Conservation (phyloP, 2,113 vertebrate species). For the Rostratula benghalensis region DNA sequence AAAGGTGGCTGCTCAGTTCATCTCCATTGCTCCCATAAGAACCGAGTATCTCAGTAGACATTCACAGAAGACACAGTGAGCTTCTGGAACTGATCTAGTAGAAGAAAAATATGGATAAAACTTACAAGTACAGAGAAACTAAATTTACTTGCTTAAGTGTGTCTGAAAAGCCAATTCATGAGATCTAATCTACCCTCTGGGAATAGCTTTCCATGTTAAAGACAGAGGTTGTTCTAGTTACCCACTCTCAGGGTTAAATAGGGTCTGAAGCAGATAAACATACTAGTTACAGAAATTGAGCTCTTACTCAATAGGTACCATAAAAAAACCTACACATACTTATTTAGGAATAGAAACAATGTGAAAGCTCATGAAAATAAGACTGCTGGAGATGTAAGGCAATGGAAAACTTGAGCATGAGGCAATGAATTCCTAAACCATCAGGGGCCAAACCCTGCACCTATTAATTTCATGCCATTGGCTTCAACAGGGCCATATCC, state of each 20-base stretch:
- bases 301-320: not conserved
- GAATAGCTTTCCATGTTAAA: not conserved
- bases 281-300: not conserved
- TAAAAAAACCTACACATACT: not conserved
- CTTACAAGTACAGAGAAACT: not conserved
- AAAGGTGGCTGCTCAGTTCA: not conserved
- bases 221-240: not conserved
- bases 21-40: not conserved
- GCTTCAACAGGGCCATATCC: slow-evolving; percentile 20
- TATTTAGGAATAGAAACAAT: not conserved
- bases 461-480: slow-evolving; percentile 53
- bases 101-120: not conserved
- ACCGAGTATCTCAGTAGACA: not conserved
- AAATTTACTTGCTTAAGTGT: not conserved
- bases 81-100: not conserved
- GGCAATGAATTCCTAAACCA: slow-evolving; percentile 36
- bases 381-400: not conserved
- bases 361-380: not conserved
- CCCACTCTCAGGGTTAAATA: not conserved
- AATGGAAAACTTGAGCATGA: slow-evolving; percentile 45
- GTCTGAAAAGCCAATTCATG: not conserved
- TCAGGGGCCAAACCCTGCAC: not conserved
- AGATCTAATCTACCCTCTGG: not conserved
- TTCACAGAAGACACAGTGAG: not conserved
- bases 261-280: not conserved